A percentile compares a stretch with the other conserved stretches of the same genome.
Conservation (phyloP, 2,797 vertebrate species). For the Eleutherodactylus coqui region DNA sequence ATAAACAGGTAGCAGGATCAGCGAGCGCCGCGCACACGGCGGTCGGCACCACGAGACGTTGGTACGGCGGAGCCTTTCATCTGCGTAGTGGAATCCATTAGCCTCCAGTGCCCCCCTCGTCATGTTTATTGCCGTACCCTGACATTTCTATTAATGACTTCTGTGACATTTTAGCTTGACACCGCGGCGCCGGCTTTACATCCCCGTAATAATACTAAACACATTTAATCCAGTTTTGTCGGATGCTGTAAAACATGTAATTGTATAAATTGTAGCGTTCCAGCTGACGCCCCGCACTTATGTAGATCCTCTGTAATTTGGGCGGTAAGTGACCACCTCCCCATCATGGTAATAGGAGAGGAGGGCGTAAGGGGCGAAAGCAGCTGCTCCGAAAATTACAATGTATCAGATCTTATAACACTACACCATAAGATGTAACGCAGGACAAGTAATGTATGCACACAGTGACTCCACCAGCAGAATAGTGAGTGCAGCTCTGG, state of each 20-base stretch:
- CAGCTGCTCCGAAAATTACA: neutral
- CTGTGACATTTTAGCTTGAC: slow-evolving; percentile 72
- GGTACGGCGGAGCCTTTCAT: slow-evolving; percentile 31
- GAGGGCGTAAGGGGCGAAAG: neutral
- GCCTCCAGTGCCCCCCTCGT: slow-evolving; percentile 34
- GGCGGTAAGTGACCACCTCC: too few species aligned
- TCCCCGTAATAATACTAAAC: slow-evolving; percentile 53
- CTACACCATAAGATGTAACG: neutral
- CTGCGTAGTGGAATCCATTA: slow-evolving; percentile 55
- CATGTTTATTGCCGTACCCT: slow-evolving; percentile 70
- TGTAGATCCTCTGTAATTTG: neutral
- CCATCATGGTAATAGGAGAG: neutral
- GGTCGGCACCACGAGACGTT: neutral
- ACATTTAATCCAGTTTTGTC: slow-evolving; percentile 24
- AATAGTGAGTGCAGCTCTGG: too few species aligned
- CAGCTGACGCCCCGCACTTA: neutral
- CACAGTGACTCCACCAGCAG: too few species aligned
- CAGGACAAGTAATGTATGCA: too few species aligned
- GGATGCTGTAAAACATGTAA: neutral
- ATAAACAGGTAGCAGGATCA: neutral
- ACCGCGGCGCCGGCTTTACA: slow-evolving; percentile 61
- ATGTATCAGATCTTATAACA: neutral
- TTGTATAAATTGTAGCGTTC: neutral
- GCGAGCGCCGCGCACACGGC: neutral
- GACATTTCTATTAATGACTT: slow-evolving; percentile 75